Conservation (phyloP, 2,113 vertebrate genomes). For the Nannobrachium achirus region DNA sequence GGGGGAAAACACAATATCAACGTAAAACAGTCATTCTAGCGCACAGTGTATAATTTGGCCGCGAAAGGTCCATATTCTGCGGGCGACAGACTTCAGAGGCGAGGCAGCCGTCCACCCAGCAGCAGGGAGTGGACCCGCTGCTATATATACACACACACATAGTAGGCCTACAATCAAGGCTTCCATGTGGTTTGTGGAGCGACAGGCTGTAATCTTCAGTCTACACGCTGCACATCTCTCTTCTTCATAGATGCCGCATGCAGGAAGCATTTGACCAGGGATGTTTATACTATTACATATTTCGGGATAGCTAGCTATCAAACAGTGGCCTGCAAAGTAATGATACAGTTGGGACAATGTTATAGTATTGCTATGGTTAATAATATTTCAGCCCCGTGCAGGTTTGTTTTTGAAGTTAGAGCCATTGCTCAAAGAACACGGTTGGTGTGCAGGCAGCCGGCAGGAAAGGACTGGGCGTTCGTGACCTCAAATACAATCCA, state of each 20-base stretch:
- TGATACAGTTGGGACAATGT: conserved; percentile 5
- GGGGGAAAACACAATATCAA: conserved; percentile 16
- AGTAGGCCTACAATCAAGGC: conserved; percentile 76
- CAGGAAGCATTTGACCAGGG: conserved; percentile 41
- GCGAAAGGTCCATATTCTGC: conserved; percentile 36
- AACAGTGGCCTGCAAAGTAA: conserved; percentile 9
- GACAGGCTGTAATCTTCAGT: conserved; percentile 68
- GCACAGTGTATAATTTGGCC: conserved; percentile 59
- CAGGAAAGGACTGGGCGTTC: too few relatives aligned
- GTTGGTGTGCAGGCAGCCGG: too few relatives aligned
- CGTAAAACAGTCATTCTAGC: conserved; percentile 11
- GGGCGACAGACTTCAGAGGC: conserved; percentile 42
- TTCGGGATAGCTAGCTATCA: conserved; percentile 15
- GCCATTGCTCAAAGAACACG: too few relatives aligned
- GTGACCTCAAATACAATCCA: background rate
- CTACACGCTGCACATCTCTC: conserved; percentile 37
- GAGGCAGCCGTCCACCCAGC: conserved; percentile 54
- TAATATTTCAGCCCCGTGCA: too few relatives aligned
- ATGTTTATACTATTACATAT: conserved; percentile 55
- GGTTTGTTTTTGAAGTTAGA: too few relatives aligned
- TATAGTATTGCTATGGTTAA: background rate
- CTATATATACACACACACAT: conserved; percentile 72
- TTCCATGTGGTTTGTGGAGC: conserved; percentile 66
- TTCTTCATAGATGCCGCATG: conserved; percentile 32
- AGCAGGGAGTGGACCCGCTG: conserved; percentile 61